Evolutionary conservation across 1,140 invertebrate genomes (phyloP).

Genomic region (Euura lappo): DNA sequence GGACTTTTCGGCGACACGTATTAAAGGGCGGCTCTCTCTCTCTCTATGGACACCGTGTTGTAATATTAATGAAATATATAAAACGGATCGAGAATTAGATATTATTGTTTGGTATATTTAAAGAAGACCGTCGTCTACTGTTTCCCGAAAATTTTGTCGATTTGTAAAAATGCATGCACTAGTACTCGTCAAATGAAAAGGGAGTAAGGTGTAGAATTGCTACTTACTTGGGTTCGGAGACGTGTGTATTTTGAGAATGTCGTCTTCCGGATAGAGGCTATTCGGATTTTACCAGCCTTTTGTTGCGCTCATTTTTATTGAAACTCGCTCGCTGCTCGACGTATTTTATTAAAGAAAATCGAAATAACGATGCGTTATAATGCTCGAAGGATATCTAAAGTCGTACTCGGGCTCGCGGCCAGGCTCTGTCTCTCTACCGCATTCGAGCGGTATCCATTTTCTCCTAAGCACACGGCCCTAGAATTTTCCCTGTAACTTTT

Average conservation of each 20-base stretch:
- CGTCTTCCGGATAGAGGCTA: not conserved
- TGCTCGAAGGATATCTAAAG: slow-evolving; percentile 9
- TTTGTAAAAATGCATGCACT: too few species aligned
- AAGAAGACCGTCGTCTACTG: not conserved
- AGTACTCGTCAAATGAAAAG: not conserved
- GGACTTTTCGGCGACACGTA: slow-evolving; percentile 3
- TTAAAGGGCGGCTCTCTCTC: not conserved
- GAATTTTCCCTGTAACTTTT: slow-evolving; percentile 17
- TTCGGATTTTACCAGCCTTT: not conserved
- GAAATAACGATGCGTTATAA: not conserved
- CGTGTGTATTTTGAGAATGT: slow-evolving; percentile 7
- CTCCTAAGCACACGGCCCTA: slow-evolving; percentile 26
- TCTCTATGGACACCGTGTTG: not conserved
- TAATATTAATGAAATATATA: not conserved
- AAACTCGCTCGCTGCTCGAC: not conserved
- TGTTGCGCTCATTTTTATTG: not conserved
- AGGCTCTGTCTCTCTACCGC: slow-evolving; percentile 24
- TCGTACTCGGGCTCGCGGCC: slow-evolving; percentile 11
- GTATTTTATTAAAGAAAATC: not conserved
- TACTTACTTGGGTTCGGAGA: not conserved
- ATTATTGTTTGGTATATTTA: not conserved
- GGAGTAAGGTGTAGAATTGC: not conserved
- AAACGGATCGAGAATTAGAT: not conserved
- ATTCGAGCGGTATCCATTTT: slow-evolving; percentile 33
- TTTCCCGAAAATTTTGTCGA: not conserved